phyloP scores from a whole-genome alignment of 2,888 invertebrate genomes.

The Prosopocoilus inquinatus region DNA sequence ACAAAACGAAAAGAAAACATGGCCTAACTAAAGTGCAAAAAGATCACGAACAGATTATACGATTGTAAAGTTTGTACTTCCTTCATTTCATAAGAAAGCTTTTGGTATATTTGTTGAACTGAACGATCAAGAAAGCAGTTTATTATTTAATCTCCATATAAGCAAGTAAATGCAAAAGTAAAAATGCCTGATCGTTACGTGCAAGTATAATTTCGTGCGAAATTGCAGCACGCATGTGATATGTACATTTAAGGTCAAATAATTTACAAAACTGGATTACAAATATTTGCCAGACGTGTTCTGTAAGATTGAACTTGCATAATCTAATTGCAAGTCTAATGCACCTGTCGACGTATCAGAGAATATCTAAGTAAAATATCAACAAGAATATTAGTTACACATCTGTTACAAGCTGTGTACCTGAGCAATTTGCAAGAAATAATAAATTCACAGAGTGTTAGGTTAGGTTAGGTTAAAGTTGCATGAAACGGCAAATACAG shows the following conservation, averaged over 20 bases:
- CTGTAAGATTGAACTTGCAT: constrained; percentile 10
- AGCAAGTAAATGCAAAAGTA: neutral
- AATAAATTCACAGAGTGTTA: too few species aligned
- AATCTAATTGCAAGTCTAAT: constrained; percentile 9
- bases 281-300: constrained; percentile 1
- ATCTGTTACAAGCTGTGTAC: too few species aligned
- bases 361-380: constrained; percentile 27
- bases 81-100: neutral
- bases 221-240: constrained; percentile 10
- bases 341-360: constrained; percentile 15
- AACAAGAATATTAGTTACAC: constrained; percentile 17
- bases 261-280: constrained; percentile 10
- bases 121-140: constrained; percentile 7
- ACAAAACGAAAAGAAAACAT: too few species aligned
- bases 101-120: constrained; percentile 8
- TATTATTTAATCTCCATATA: constrained; percentile 8
- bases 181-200: neutral
- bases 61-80: neutral
- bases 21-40: too few species aligned
- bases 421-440: neutral
- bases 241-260: constrained; percentile 8
- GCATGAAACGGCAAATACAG: too few species aligned
- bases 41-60: neutral
- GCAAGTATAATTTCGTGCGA: constrained; percentile 10
- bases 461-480: too few species aligned